Percentiles rank a stretch among this genome's conserved stretches.
These are phyloP conservation scores for Cyprinodon brontotheroides DNA, from an alignment of 2,113 vertebrate species.

Conservation along the genomic window DNA sequence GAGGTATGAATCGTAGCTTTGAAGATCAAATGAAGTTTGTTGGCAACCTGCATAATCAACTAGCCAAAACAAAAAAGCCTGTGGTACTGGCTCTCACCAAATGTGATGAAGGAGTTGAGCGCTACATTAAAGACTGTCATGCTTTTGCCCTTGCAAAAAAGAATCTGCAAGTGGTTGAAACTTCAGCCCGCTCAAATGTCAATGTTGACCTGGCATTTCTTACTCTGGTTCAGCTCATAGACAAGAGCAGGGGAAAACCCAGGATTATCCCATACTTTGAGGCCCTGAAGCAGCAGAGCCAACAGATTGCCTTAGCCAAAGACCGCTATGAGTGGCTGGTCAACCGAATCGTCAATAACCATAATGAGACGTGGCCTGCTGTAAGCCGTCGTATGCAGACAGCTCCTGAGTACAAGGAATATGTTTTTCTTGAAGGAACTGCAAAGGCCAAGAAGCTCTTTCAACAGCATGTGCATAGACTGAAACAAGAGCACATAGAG, in stretches of 20 bases:
- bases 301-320: slow-evolving; percentile 94
- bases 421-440: slow-evolving; percentile 93
- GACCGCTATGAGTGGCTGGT: slow-evolving; percentile 96
- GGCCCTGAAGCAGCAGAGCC: slow-evolving; percentile 95
- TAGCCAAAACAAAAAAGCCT: slow-evolving; percentile 96
- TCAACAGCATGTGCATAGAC: slow-evolving; percentile 90
- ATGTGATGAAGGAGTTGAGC: slow-evolving; percentile 97
- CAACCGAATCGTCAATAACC: slow-evolving; percentile 87
- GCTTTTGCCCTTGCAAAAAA: slow-evolving; percentile 94
- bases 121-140: slow-evolving; percentile 95
- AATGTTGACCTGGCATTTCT: slow-evolving; percentile 94
- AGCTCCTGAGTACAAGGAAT: slow-evolving; percentile 89
- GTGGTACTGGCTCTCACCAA: slow-evolving; percentile 92
- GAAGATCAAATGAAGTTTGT: slow-evolving; percentile 97
- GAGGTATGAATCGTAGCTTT: slow-evolving; percentile 97
- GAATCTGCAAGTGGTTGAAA: slow-evolving; percentile 97
- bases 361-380: slow-evolving; percentile 88
- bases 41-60: slow-evolving; percentile 92
- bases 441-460: slow-evolving; percentile 95
- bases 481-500: slow-evolving; percentile 95
- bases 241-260: slow-evolving; percentile 89
- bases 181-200: slow-evolving; percentile 94
- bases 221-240: slow-evolving; percentile 92
- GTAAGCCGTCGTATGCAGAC: slow-evolving; percentile 86
- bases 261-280: slow-evolving; percentile 98